Percentiles rank a stretch among this genome's conserved stretches.
phyloP scores from a whole-genome alignment of 2,888 invertebrate genomes.

The Pollenia griseotomentosa region DNA sequence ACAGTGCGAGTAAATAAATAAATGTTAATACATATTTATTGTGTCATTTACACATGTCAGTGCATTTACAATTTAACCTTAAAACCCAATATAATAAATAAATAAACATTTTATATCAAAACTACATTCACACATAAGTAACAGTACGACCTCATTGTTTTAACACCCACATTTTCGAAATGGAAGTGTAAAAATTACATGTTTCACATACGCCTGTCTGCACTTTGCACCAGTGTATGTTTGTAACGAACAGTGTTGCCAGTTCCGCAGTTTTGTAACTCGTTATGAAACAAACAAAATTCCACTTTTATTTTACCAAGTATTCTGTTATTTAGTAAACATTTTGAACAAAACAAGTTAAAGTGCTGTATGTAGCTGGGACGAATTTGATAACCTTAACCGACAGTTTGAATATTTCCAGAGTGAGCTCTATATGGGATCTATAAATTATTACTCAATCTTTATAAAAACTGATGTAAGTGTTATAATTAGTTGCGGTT shows the following conservation, averaged over 20 bases:
- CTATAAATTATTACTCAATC: too few relatives aligned
- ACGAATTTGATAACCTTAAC: too few relatives aligned
- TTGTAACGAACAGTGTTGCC: background rate
- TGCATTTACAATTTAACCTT: slow-evolving; percentile 14
- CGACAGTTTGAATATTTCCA: too few relatives aligned
- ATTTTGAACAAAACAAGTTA: too few relatives aligned
- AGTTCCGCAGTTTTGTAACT: too few relatives aligned
- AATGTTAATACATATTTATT: background rate
- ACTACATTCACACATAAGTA: background rate
- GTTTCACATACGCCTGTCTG: slow-evolving; percentile 63
- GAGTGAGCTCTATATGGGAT: too few relatives aligned
- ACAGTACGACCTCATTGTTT: background rate
- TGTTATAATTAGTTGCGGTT: too few relatives aligned
- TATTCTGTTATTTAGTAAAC: too few relatives aligned
- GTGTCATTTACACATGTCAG: slow-evolving; percentile 36
- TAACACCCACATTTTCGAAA: slow-evolving; percentile 5
- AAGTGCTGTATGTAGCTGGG: too few relatives aligned
- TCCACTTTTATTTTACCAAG: too few relatives aligned
- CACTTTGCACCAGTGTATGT: slow-evolving; percentile 50
- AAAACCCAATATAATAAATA: background rate
- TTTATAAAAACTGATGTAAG: too few relatives aligned
- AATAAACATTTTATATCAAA: slow-evolving; percentile 23
- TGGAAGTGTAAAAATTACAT: slow-evolving; percentile 50
- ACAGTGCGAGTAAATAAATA: background rate
- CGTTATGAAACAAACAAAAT: too few relatives aligned